Conservation (phyloP, 2,888 invertebrate species). For the Thysanoteuthis rhombus region DNA sequence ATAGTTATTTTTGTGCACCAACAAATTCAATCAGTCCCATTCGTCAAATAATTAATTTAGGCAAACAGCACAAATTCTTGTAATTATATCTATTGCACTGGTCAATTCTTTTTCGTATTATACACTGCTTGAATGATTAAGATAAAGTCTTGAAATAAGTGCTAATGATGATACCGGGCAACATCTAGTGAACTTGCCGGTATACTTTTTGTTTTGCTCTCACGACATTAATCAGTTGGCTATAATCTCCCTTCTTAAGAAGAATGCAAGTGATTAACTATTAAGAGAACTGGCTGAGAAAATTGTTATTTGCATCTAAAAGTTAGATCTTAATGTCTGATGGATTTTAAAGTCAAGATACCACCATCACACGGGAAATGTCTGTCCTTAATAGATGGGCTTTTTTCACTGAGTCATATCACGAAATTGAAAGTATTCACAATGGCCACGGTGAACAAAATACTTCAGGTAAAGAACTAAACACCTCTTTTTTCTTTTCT, state of each 20-base stretch:
- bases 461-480: too few relatives aligned
- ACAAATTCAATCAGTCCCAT: too few relatives aligned
- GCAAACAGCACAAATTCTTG: background rate
- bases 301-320: background rate
- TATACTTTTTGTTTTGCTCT: background rate
- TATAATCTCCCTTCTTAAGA: background rate
- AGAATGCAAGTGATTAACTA: background rate
- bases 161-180: background rate
- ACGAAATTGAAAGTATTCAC: background rate
- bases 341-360: background rate
- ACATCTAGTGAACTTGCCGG: background rate
- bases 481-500: background rate
- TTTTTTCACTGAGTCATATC: background rate
- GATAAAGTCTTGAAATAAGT: background rate
- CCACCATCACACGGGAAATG: background rate
- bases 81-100: background rate
- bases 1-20: too few relatives aligned
- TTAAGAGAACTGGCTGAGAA: background rate
- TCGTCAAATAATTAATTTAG: too few relatives aligned
- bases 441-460: background rate
- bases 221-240: background rate
- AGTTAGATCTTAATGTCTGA: background rate
- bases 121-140: background rate
- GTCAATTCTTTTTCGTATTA: background rate
- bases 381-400: background rate